phyloP scores from a whole-genome alignment of 2,113 vertebrate species.

The Candoia aspera region DNA sequence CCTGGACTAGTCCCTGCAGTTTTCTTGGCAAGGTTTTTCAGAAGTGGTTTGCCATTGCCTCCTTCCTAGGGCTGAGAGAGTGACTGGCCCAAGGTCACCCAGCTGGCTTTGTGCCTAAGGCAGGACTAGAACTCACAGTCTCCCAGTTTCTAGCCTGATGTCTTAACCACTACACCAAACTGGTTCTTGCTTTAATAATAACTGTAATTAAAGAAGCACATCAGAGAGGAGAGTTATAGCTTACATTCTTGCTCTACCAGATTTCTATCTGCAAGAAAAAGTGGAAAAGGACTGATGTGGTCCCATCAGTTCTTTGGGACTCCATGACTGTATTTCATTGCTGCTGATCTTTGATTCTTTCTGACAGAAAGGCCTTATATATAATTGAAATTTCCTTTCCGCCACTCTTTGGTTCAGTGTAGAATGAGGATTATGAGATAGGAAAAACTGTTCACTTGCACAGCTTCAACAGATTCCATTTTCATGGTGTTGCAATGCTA shows the following conservation, averaged over 20 bases:
- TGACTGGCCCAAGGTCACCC: too few species aligned
- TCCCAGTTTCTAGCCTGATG: too few species aligned
- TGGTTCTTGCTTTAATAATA: too few species aligned
- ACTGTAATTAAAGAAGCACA: too few species aligned
- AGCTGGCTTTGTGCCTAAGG: too few species aligned
- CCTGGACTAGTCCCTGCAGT: background rate
- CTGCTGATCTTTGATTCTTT: background rate
- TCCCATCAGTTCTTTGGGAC: background rate
- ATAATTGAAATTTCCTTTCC: background rate
- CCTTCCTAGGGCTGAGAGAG: too few species aligned
- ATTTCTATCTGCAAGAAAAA: too few species aligned
- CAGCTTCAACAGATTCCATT: background rate
- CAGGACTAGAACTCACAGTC: too few species aligned
- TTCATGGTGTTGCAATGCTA: background rate
- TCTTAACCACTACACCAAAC: too few species aligned
- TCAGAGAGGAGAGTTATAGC: too few species aligned
- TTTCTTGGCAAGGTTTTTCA: background rate
- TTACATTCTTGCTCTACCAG: too few species aligned
- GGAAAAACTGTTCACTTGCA: background rate
- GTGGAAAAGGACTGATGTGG: too few species aligned
- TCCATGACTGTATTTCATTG: background rate
- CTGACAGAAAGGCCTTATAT: background rate
- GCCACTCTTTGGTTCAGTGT: background rate
- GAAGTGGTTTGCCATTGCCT: background rate
- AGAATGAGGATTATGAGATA: background rate